Evolutionary conservation across 2,113 vertebrate species (phyloP).

Genomic region (Ochotona princeps): DNA sequence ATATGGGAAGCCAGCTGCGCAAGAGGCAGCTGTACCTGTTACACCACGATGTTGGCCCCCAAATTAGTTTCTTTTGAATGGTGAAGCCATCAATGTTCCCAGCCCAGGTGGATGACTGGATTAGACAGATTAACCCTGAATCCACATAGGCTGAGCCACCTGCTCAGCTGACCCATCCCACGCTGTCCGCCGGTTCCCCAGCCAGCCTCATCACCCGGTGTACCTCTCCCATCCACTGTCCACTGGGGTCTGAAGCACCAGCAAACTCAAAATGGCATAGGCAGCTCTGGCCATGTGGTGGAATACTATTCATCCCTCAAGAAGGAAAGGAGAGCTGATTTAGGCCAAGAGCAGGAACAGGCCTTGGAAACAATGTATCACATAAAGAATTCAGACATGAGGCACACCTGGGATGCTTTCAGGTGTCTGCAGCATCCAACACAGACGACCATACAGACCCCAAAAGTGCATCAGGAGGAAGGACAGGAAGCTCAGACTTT

Average conservation of each 20-base stretch:
- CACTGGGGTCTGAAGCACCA: rapidly evolving
- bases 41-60: too few relatives aligned
- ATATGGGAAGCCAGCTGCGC: too few relatives aligned
- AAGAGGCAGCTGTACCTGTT: too few relatives aligned
- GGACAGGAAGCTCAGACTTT: rapidly evolving
- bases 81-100: neutral
- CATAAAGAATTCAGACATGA: neutral
- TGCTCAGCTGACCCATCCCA: rapidly evolving
- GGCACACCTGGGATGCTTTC: rapidly evolving
- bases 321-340: neutral
- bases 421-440: neutral
- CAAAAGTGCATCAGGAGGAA: neutral
- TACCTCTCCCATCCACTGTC: rapidly evolving
- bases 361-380: rapidly evolving
- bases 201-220: rapidly evolving
- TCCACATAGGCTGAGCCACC: neutral
- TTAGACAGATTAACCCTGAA: neutral
- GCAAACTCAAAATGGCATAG: neutral
- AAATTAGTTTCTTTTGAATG: neutral
- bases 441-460: too few relatives aligned
- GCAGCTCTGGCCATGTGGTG: rapidly evolving
- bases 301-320: neutral
- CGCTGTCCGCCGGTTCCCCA: neutral
- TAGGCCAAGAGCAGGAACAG: rapidly evolving
- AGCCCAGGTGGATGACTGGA: neutral